Conservation (phyloP, 2,888 invertebrate genomes). For the Torymus auratus region DNA sequence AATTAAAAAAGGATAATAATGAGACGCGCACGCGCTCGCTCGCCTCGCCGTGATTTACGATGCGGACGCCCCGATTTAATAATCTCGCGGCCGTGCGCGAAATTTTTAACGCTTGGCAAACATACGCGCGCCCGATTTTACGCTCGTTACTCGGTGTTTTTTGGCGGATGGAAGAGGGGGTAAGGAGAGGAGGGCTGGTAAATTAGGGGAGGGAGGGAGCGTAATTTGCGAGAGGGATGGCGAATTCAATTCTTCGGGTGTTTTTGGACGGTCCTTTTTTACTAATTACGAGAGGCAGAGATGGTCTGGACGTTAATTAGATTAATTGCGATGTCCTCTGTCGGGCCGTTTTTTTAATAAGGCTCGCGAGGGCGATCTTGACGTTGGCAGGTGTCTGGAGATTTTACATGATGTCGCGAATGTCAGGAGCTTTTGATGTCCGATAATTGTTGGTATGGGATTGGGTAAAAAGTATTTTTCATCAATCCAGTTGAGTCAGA, state of each 20-base stretch:
- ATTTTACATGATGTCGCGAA: too few species aligned
- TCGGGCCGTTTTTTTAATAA: too few species aligned
- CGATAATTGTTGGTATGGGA: too few species aligned
- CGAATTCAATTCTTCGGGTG: conserved; percentile 31
- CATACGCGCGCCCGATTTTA: conserved; percentile 31
- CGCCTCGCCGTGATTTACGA: conserved; percentile 23
- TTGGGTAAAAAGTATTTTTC: too few species aligned
- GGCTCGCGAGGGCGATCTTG: too few species aligned
- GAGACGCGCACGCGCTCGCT: neutral
- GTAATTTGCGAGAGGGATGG: conserved; percentile 9
- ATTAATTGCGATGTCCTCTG: too few species aligned
- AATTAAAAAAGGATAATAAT: conserved; percentile 46
- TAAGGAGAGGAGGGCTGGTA: neutral
- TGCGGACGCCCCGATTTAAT: conserved; percentile 30
- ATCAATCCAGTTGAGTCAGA: too few species aligned
- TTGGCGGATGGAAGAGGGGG: too few species aligned
- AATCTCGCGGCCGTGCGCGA: conserved; percentile 10
- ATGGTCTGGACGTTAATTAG: too few species aligned
- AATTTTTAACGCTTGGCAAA: conserved; percentile 47
- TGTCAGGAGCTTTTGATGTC: too few species aligned
- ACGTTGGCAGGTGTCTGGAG: too few species aligned
- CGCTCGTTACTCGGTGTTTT: conserved; percentile 30
- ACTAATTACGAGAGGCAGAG: too few species aligned
- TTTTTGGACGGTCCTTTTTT: neutral
- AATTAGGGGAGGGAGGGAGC: conserved; percentile 13